These are phyloP conservation scores for Ciona savignyi DNA, from an alignment of 23 tunicate genomes.

Conservation along the genomic window DNA sequence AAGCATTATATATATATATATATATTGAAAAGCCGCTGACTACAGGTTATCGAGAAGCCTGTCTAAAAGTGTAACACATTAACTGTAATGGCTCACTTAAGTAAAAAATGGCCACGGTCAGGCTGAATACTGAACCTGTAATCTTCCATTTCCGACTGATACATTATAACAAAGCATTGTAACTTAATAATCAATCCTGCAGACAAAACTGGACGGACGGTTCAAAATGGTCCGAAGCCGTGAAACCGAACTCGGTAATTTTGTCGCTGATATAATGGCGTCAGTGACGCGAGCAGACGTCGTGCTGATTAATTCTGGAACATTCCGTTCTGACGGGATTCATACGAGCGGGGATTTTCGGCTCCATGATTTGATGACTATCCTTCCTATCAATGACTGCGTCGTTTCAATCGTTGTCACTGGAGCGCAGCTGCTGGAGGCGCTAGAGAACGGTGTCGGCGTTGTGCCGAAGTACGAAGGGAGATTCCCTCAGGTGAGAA, in stretches of 20 bases:
- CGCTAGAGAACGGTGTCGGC: conserved; percentile 87
- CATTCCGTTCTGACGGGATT: conserved; percentile 60
- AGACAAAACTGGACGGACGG: conserved; percentile 53
- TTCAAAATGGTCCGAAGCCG: conserved; percentile 41
- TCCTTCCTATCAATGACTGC: conserved; percentile 80
- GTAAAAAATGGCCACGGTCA: no score
- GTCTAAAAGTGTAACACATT: no score
- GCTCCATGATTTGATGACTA: conserved; percentile 70
- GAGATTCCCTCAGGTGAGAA: conserved; percentile 80
- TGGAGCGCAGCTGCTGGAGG: conserved; percentile 58
- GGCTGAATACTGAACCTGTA: no score
- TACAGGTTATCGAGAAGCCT: no score
- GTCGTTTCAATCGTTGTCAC: conserved; percentile 67
- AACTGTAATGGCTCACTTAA: no score
- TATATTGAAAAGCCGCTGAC: no score
- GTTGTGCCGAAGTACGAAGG: conserved; percentile 69
- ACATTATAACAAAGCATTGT: no score
- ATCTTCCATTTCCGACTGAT: no score
- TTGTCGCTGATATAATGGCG: conserved; percentile 84
- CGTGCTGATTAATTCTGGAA: conserved; percentile 85
- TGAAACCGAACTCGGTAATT: conserved; percentile 79
- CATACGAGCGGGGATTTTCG: conserved; percentile 44
- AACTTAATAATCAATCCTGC: background rate
- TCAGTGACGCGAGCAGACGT: conserved; percentile 46
- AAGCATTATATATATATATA: no score